These are phyloP conservation scores for Phrixothrix hirtus DNA, from an alignment of 2,888 invertebrate species.

Conservation along the genomic window DNA sequence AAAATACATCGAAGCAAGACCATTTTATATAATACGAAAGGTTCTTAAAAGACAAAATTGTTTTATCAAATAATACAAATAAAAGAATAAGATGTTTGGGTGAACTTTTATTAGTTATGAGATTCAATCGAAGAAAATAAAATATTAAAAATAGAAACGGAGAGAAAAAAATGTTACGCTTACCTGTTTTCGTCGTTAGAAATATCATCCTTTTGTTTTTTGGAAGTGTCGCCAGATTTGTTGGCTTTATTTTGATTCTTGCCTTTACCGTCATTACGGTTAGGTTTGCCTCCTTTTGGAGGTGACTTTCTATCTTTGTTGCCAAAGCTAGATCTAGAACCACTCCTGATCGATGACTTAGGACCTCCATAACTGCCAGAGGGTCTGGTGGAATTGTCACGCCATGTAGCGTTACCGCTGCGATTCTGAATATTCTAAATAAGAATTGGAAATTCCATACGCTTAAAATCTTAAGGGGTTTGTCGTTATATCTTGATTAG, in stretches of 20 bases:
- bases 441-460: conserved; percentile 14
- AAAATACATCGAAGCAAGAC: no score
- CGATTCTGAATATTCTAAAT: conserved; percentile 23
- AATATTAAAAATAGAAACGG: no score
- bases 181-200: conserved; percentile 27
- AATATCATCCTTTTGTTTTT: conserved; percentile 33
- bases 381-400: conserved; percentile 28
- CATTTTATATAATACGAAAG: no score
- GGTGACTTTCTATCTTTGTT: conserved; percentile 26
- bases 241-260: conserved; percentile 23
- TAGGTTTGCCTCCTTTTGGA: conserved; percentile 19
- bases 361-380: conserved; percentile 13
- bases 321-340: conserved; percentile 21
- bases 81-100: no score
- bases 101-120: no score
- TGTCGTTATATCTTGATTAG: conserved; percentile 3
- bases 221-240: conserved; percentile 31
- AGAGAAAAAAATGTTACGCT: conserved; percentile 11
- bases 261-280: conserved; percentile 24
- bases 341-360: conserved; percentile 25
- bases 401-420: conserved; percentile 21
- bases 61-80: neutral
- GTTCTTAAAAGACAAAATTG: no score
- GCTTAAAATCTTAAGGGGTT: conserved; percentile 8
- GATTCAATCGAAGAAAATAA: conserved; percentile 5